A percentile compares a stretch with the other conserved stretches of the same genome.
phyloP scores from a whole-genome alignment of 1,140 invertebrate species.

The Steinernema feltiae region DNA sequence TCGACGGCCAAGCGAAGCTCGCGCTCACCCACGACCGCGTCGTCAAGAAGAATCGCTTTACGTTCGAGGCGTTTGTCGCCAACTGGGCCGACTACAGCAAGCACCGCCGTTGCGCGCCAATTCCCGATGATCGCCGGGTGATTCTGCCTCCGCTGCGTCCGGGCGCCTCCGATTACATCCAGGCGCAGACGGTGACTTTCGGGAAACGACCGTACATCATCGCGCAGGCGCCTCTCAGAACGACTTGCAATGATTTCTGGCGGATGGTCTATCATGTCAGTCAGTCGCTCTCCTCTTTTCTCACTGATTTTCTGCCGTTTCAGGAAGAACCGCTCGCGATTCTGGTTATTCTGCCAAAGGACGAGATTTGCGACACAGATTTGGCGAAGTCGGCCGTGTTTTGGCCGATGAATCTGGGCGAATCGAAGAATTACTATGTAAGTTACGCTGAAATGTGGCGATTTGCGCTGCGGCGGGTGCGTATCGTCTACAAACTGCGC shows the following conservation, averaged over 20 bases:
- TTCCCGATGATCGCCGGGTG: not conserved
- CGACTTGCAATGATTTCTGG: not conserved
- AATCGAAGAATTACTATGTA: not conserved
- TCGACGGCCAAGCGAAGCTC: not conserved
- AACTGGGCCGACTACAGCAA: not conserved
- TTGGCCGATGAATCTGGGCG: not conserved
- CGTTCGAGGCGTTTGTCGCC: not conserved
- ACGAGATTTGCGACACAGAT: not conserved
- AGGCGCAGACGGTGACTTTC: not conserved
- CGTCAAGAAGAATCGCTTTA: not conserved
- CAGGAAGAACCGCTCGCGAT: not conserved
- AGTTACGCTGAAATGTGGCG: not conserved
- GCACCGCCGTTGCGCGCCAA: not conserved
- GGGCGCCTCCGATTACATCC: not conserved
- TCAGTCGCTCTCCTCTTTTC: not conserved
- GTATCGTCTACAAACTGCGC: not conserved
- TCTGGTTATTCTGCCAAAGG: not conserved
- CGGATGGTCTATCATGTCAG: not conserved
- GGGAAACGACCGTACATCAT: not conserved
- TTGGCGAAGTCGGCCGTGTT: not conserved
- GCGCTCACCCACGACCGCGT: not conserved
- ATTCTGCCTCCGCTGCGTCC: not conserved
- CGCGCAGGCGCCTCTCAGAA: not conserved
- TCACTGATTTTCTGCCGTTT: not conserved
- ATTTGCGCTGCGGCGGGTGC: not conserved